Conservation (phyloP, 2,113 vertebrate species). For the Alces alces region DNA sequence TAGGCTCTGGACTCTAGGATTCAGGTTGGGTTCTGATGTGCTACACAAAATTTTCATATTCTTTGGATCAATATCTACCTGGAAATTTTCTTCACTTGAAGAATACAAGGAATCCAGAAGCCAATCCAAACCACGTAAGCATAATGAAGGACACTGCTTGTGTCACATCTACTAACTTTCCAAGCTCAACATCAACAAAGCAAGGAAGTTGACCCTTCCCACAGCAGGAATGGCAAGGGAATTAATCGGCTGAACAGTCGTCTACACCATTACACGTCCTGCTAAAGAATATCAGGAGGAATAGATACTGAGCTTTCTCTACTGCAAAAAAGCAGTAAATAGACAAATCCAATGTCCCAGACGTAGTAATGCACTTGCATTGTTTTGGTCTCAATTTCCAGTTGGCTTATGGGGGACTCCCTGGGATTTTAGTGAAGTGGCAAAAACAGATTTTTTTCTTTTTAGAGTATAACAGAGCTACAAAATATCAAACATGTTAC, state of each 20-base stretch:
- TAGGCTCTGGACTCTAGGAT: not conserved
- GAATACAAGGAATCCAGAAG: not conserved
- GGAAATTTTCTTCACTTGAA: not conserved
- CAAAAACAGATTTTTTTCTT: not conserved
- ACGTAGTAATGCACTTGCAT: not conserved
- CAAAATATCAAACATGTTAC: not conserved
- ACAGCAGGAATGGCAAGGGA: not conserved
- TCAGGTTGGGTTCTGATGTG: not conserved
- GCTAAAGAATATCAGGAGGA: not conserved
- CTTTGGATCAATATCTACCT: not conserved
- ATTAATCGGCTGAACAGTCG: not conserved
- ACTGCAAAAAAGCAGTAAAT: not conserved
- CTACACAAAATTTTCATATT: not conserved
- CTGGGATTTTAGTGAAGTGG: not conserved
- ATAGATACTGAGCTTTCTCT: not conserved
- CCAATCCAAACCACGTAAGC: not conserved
- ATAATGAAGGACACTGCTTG: not conserved
- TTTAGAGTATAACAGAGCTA: not conserved
- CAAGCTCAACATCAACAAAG: not conserved
- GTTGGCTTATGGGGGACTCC: not conserved
- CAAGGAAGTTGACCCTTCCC: not conserved
- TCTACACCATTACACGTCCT: not conserved
- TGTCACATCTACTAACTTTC: not conserved
- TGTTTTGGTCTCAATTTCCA: conserved; percentile 1
- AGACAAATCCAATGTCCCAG: not conserved